Base-by-base conservation (phyloP, 2,113 vertebrate genomes). In the Erythrolamprus reginae region DNA sequence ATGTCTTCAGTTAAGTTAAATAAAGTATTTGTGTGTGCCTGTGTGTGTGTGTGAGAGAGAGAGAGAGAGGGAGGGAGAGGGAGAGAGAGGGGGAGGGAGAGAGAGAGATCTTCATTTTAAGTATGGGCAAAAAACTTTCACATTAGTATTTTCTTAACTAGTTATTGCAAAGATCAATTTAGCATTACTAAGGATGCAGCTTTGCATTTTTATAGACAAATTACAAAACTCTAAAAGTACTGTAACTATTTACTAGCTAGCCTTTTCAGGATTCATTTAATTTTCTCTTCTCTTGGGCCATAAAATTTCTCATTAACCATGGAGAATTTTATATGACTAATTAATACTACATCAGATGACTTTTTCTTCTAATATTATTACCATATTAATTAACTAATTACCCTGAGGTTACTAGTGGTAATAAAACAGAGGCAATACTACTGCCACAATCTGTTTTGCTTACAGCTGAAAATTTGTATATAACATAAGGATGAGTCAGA, bases 321-420 rank as follows among this genome's bases (percentile, higher is more conserved):
- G 65, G 93, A 92, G 92, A 33, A 94, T 94, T 94, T 96, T 94
- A 89, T 91, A 95, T 95, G 88, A 96, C 89, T 96, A 96, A 96
- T 94, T 96, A 96, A 95, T 95, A 89, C 56, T 51, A 84, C 90
- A 91, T 96, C 90, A 96, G 93, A 95, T 95, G 56, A 55, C 13
- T 53, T 90, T 89, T 92, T 95, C 91, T 91, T 88, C 89, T 96
- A 95, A 93, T 96, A 96, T 93, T 96, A 95, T 95, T 95, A 91
- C 89, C 90, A 95, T 94, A 95, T 95, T 95, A 96, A 97, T 96
- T 96, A 95, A 85, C 70, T 95, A 95, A 95, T 91, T 96, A 94
- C 55, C 88, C 88, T 91, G 93, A 95, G 91, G 83, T 90, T 95
- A 93, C 94, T 87, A 93, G 70, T 92, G 86, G 84, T 93, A 65